Evolutionary conservation across 2,113 vertebrate genomes (phyloP).

Genomic region (Sinocyclocheilus rhinocerous): DNA sequence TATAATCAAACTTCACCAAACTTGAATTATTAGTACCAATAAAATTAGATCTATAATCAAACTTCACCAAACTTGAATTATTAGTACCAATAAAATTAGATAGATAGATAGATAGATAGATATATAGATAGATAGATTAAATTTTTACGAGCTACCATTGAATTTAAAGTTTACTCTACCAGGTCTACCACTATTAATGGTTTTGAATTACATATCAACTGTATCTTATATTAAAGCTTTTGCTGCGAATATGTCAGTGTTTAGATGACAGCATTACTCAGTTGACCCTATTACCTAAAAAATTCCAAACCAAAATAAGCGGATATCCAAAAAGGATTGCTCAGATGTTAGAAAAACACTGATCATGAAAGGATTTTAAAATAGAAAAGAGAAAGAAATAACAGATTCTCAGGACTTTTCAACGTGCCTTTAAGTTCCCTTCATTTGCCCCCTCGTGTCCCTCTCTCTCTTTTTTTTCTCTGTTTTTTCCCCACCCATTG

Average conservation of each 20-base stretch:
- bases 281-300: conserved; percentile 21
- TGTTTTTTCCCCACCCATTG: conserved; percentile 48
- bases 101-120: too few species aligned
- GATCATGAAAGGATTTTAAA: conserved; percentile 47
- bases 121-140: too few species aligned
- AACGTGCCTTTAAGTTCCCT: conserved; percentile 14
- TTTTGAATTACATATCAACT: too few species aligned
- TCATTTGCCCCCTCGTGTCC: conserved; percentile 51
- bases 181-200: too few species aligned
- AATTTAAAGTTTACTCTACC: background rate
- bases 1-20: background rate
- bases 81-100: background rate
- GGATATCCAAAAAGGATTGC: conserved; percentile 21
- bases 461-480: conserved; percentile 33
- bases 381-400: conserved; percentile 41
- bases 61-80: background rate
- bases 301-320: conserved; percentile 13
- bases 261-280: conserved; percentile 21
- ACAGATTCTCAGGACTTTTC: conserved; percentile 53
- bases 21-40: background rate
- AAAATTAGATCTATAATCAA: background rate
- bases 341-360: conserved; percentile 30
- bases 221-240: background rate
- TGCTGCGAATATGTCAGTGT: background rate
- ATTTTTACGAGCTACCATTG: background rate